phyloP scores from a whole-genome alignment of 2,113 vertebrate species.

The Gavialis gangeticus region DNA sequence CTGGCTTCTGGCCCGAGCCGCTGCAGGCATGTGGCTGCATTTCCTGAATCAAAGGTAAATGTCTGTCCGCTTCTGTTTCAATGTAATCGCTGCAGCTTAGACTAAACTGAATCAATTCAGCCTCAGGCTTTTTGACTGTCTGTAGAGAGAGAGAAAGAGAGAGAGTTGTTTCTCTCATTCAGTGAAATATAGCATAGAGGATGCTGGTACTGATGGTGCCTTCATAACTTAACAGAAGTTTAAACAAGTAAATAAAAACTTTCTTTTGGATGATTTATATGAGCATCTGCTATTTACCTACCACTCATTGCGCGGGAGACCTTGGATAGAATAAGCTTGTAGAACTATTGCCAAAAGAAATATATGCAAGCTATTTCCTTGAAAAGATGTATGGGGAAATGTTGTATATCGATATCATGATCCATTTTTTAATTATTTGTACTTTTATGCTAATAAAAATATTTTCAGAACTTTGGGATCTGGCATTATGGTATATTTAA shows the following conservation, averaged over 20 bases:
- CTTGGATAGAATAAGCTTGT: not conserved
- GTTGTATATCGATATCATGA: not conserved
- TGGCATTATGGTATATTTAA: not conserved
- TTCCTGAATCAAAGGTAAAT: too few species aligned
- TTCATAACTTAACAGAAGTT: not conserved
- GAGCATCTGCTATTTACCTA: constrained; percentile 14
- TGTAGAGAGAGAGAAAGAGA: too few species aligned
- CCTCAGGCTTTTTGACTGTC: too few species aligned
- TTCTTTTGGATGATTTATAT: not conserved
- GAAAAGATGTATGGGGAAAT: not conserved
- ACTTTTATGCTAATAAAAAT: not conserved
- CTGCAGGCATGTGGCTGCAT: too few species aligned
- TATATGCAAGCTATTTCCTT: not conserved
- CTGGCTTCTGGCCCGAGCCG: too few species aligned
- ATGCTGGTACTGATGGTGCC: not conserved
- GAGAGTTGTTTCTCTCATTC: not conserved
- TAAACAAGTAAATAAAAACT: not conserved
- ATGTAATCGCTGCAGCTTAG: too few species aligned
- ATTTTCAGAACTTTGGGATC: not conserved
- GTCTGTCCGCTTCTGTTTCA: too few species aligned
- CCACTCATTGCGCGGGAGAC: not conserved
- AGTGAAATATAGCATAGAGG: not conserved
- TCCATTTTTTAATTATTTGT: not conserved
- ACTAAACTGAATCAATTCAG: too few species aligned
- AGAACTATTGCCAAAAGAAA: constrained; percentile 15